phyloP scores from a whole-genome alignment of 2,113 vertebrate species.

The Smithornis capensis region DNA sequence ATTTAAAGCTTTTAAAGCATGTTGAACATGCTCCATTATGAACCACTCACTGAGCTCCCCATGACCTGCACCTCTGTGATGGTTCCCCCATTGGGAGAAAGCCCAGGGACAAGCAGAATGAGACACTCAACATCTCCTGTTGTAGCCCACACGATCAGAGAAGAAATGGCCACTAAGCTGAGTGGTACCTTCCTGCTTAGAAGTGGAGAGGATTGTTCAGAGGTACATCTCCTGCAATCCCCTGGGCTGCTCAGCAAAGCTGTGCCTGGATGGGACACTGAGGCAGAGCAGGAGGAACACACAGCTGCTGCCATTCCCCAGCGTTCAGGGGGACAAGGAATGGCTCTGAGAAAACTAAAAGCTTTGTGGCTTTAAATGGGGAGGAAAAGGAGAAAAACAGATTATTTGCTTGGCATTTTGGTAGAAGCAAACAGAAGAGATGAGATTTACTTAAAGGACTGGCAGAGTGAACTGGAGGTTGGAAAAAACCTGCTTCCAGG shows the following conservation, averaged over 20 bases:
- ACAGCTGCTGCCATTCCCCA: background rate
- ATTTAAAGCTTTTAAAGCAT: background rate
- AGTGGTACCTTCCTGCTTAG: background rate
- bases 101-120: background rate
- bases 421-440: background rate
- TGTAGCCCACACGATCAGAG: background rate
- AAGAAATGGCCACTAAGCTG: background rate
- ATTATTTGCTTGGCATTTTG: background rate
- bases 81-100: background rate
- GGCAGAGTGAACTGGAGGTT: background rate
- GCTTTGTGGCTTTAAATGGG: background rate
- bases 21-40: background rate
- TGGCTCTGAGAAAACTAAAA: background rate
- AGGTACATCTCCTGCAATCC: background rate
- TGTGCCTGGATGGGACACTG: background rate
- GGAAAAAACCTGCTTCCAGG: background rate
- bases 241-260: background rate
- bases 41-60: background rate
- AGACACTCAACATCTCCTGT: background rate
- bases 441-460: background rate
- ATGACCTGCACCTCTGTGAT: background rate
- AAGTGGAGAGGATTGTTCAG: background rate
- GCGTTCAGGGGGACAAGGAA: background rate
- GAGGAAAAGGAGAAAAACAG: background rate
- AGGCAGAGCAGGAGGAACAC: background rate